A percentile compares a stretch with the other conserved stretches of the same genome.
Conservation (phyloP, 2,888 invertebrate genomes). For the Galeruca laticollis region DNA sequence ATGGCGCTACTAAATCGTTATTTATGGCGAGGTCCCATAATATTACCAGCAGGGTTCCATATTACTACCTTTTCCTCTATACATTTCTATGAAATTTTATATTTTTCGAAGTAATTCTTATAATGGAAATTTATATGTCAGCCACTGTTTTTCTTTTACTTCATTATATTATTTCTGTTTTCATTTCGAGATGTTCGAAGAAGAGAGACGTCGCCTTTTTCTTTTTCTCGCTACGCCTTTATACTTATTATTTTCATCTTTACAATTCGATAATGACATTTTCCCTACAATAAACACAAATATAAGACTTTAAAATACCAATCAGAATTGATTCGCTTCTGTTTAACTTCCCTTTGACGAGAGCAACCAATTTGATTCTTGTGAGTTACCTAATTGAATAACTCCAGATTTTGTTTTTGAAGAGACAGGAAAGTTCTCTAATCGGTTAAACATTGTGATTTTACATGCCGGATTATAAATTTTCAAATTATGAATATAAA, state of each 20-base stretch:
- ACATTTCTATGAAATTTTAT: too few relatives aligned
- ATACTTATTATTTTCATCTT: slow-evolving; percentile 60
- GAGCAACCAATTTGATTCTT: slow-evolving; percentile 36
- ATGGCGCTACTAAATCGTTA: too few relatives aligned
- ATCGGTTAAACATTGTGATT: slow-evolving; percentile 12
- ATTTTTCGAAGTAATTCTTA: too few relatives aligned
- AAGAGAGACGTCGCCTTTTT: slow-evolving; percentile 50
- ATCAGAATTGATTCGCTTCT: slow-evolving; percentile 48
- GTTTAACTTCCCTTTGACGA: slow-evolving; percentile 48
- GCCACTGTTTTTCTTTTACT: slow-evolving; percentile 61
- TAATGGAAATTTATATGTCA: neutral
- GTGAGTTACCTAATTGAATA: slow-evolving; percentile 46
- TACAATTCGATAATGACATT: slow-evolving; percentile 59
- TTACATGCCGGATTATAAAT: neutral
- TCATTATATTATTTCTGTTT: slow-evolving; percentile 67
- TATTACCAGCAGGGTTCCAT: too few relatives aligned
- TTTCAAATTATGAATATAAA: too few relatives aligned
- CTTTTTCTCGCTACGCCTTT: slow-evolving; percentile 59
- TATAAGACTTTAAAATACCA: slow-evolving; percentile 50
- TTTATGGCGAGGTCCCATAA: too few relatives aligned
- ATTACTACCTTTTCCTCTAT: too few relatives aligned
- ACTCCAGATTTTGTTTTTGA: slow-evolving; percentile 30
- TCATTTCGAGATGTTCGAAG: slow-evolving; percentile 60
- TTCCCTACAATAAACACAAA: slow-evolving; percentile 55
- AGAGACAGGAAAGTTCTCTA: neutral